These are phyloP conservation scores for Mesoligia furuncula DNA, from an alignment of 2,888 invertebrate species.

Conservation along the genomic window DNA sequence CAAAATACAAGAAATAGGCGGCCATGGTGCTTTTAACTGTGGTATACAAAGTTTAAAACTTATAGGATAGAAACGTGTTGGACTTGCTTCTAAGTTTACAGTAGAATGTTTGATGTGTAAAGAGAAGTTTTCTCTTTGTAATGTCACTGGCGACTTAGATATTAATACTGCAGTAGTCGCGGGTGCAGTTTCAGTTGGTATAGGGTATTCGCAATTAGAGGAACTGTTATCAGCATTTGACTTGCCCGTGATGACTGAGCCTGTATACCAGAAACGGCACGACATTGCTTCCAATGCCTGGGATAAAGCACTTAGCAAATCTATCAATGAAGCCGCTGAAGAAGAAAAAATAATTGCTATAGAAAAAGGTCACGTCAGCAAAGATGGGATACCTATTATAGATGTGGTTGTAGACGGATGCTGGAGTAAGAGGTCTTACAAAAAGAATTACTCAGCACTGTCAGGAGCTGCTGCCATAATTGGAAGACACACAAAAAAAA, in stretches of 20 bases:
- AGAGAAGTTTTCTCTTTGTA: slow-evolving; percentile 14
- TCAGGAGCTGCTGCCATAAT: slow-evolving; percentile 26
- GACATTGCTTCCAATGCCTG: not conserved
- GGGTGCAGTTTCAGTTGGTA: too few relatives aligned
- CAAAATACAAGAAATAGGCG: not conserved
- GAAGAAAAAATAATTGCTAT: not conserved
- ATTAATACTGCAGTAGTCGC: slow-evolving; percentile 27
- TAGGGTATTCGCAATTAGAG: too few relatives aligned
- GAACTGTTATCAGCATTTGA: too few relatives aligned
- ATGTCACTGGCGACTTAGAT: not conserved
- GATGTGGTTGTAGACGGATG: slow-evolving; percentile 23
- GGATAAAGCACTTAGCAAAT: slow-evolving; percentile 2
- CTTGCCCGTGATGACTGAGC: too few relatives aligned
- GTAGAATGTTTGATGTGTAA: not conserved
- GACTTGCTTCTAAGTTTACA: slow-evolving; percentile 20
- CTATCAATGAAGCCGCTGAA: slow-evolving; percentile 18
- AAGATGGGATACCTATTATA: slow-evolving; percentile 18
- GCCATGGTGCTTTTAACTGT: not conserved
- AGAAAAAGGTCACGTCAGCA: slow-evolving; percentile 9
- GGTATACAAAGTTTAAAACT: slow-evolving; percentile 19
- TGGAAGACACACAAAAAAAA: slow-evolving; percentile 21
- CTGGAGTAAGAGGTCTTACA: slow-evolving; percentile 20
- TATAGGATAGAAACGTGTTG: slow-evolving; percentile 9
- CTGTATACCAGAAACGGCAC: slow-evolving; percentile 18
- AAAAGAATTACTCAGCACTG: not conserved